phyloP scores from a whole-genome alignment of 1,140 invertebrate species.

The Euwallacea fornicatus region DNA sequence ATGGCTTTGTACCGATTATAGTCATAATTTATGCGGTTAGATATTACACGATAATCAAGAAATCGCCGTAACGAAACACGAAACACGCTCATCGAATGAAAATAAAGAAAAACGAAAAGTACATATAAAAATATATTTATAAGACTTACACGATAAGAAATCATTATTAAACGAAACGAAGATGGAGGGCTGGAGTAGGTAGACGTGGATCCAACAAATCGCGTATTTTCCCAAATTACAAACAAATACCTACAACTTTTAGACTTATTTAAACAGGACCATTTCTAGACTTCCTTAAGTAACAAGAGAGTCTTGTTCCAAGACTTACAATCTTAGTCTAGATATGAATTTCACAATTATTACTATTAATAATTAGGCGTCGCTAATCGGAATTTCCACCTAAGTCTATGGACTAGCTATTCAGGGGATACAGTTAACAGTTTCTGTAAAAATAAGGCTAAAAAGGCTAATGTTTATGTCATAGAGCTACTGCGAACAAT shows the following conservation, averaged over 20 bases:
- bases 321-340: neutral
- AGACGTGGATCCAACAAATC: too few relatives aligned
- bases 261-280: constrained; percentile 2
- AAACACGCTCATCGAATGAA: too few relatives aligned
- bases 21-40: too few relatives aligned
- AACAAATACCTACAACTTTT: neutral
- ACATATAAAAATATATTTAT: too few relatives aligned
- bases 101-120: too few relatives aligned
- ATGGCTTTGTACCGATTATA: too few relatives aligned
- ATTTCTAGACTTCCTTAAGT: neutral
- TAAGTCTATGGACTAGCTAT: constrained; percentile 10
- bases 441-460: constrained; percentile 21
- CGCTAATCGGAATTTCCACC: neutral
- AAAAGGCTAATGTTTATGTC: constrained; percentile 9
- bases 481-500: neutral
- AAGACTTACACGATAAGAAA: too few relatives aligned
- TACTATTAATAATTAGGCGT: neutral
- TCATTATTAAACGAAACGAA: too few relatives aligned
- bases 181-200: too few relatives aligned
- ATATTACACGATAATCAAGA: too few relatives aligned
- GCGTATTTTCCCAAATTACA: too few relatives aligned
- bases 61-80: too few relatives aligned
- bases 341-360: constrained; percentile 3
- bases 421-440: neutral
- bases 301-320: neutral